Evolutionary conservation across 1,140 invertebrate species (phyloP), one percentile per base, ranked within the genome.

Genomic region (Camponotus vicinus): DNA sequence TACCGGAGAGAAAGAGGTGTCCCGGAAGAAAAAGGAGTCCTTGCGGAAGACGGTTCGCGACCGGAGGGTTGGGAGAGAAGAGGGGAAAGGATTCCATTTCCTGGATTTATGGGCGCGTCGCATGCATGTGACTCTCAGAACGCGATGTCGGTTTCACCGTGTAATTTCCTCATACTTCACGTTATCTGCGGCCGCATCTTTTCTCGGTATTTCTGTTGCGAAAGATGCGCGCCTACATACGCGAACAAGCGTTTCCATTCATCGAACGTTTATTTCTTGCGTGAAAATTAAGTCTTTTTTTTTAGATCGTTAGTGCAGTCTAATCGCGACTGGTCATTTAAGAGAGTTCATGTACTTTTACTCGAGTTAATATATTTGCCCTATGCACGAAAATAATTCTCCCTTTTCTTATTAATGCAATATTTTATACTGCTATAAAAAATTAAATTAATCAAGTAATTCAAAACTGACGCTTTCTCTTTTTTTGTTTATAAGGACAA

Each of bases 71-170:
- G 49, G 45, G 1, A 3, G 45, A 4, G 45, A 45, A 15, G 45
- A 49, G 45, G 45, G 45, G 45, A 86, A 86, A 77, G 87, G 84
- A 90, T 91, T 92, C 88, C 89, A 93, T 92, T 91, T 87, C 85
- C 80, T 89, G 87, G 91, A 93, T 93, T 93, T 93, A 93, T 92
- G 88, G 85, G 79, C 37, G 76, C 64, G 63, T 61, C 82, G 63
- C 89, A 73, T 85, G 77, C 83, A 91, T 83, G 63, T 55, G 89
- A 89, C 78, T 71, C 67, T 45, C 55, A 52, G 49, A 52, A 42
- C 55, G 42, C 55, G 27, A 55, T 64, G 32, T 82, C 49, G 59
- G 66, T 82, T 66, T 64, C 73, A 21, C 42, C 61, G 75, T 52
- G 49, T 89, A 90, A 90, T 91, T 89, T 91, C 91, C 86, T 83